Evolutionary conservation across 2,797 vertebrate genomes (phyloP), one percentile per base, ranked within the genome.

Genomic region (Sarcoramphus papa): DNA sequence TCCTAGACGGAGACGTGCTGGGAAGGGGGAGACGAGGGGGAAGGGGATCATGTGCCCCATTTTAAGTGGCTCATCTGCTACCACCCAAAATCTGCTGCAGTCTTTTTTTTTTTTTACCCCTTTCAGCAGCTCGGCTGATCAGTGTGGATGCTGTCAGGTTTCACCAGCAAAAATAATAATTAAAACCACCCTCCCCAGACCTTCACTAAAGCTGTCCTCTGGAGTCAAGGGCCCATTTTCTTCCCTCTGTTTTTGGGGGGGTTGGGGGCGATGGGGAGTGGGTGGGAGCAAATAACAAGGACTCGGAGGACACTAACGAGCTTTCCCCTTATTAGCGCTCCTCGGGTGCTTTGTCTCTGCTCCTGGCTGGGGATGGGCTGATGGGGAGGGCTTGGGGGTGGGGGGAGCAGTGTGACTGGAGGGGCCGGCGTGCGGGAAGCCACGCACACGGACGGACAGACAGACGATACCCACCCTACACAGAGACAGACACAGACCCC

Each of bases 291-390:
- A 62, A 6, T 51, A 60, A 33, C 41, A n/a, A 59, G 88, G 54
- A 68, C 51, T 33, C 76, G n/a, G 72, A 86, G 64, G 72, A 86
- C 86, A 97, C 93, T 67, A 97, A 96, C 53, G 94, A 95, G 91
- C 88, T 91, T 88, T 64, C 35, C 70, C 37, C 92, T 73, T 60
- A 90, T 75, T 75, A 95, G 94, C 54, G 70, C 50, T 67, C 88
- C 82, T 96, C 92, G 20, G 41, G 82, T 63, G 97, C 97, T 98
- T 98, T 97, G 96, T 96, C 69, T 95, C 35, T 20, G 86, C 78
- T 77, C 30, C 47, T 3, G 73, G 40, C 65, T 69, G 85, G 83
- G 73, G 81, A 67, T 35, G 73, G 87, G 95, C 81, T 43, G 90
- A 27, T 17, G n/a, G 40, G 37, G 35, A 22, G 56, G 24, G 41